Evolutionary conservation across 1,140 invertebrate species (phyloP), one percentile per base, ranked within the genome.

Genomic region (Belonocnema kinseyi): DNA sequence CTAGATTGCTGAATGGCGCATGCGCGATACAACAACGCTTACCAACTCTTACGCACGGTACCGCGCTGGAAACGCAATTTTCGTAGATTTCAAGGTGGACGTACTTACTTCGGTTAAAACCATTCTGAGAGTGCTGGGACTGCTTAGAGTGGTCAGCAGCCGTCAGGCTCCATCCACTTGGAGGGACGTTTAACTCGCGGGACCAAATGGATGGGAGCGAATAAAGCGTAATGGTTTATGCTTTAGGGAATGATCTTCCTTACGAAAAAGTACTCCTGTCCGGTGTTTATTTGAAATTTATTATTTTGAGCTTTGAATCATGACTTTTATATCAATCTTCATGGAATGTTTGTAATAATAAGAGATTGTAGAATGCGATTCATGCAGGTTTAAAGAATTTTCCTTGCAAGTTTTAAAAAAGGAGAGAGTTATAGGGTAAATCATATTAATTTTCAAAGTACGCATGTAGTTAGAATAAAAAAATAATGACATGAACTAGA

Each of bases 1-100:
- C 74, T 72, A 79, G 78, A 79, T 79, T 79, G 78, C 71, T 52
- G 17, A 54, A 54, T 54, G 53, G 53, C 61, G 26, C 61, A 66
- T 66, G 61, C 33, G 26, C 26, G 26, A 54, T 54, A 54, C 53
- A 54, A 50, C 16, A 33, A 17, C 54, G 51, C 74, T 75, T 76
- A 71, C 19, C 16, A 33, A 46, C 54, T 61, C 74, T 75, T 76
- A 71, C 19, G 50, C 19, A 75, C 46, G 21, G 51, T 54, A 52
- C 26, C 26, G 26, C 61, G 13, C 61, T 66, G 26, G 12, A 66
- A 66, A 66, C 61, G 61, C 33, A 66, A 66, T 66, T 66, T 66
- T 66, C 61, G 61, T 66, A 66, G 61, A 66, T 66, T 66, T 66
- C 61, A 66, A 66, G 61, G 61, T 66, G 46, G 26, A 66, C 3